phyloP scores from a whole-genome alignment of 2,888 invertebrate species.

The Eristalis pertinax region DNA sequence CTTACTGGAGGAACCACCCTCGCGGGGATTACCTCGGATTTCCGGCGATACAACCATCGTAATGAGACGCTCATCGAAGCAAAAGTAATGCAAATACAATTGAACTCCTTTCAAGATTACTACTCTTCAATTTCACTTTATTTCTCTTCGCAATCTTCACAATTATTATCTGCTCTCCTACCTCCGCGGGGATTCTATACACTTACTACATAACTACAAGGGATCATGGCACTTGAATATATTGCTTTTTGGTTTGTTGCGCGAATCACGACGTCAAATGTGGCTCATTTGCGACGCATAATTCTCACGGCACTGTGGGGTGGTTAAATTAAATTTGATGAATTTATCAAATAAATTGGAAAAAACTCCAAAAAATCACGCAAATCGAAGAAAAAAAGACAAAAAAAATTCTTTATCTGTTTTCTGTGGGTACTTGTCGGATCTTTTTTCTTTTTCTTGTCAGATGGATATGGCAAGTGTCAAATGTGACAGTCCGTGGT shows the following conservation, averaged over 20 bases:
- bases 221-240: conserved; percentile 60
- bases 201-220: conserved; percentile 34
- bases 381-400: conserved; percentile 1
- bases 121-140: conserved; percentile 5
- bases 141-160: background rate
- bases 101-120: background rate
- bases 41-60: conserved; percentile 62
- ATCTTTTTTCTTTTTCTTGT: too few relatives aligned
- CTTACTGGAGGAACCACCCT: conserved; percentile 36
- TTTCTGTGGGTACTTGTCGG: conserved; percentile 45
- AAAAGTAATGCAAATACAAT: conserved; percentile 13
- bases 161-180: conserved; percentile 16
- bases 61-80: conserved; percentile 65
- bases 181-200: conserved; percentile 2
- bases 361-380: conserved; percentile 14
- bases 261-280: conserved; percentile 19
- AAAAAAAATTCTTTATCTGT: conserved; percentile 16
- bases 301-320: conserved; percentile 33
- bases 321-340: background rate
- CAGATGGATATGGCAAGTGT: conserved; percentile 31
- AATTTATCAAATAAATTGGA: background rate
- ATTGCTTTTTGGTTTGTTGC: conserved; percentile 43
- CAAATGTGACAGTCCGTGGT: conserved; percentile 47
- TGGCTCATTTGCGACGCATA: conserved; percentile 33
- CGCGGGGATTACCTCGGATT: conserved; percentile 37